These are phyloP conservation scores for Erythrocercus mccallii DNA, from an alignment of 2,113 vertebrate genomes.

Conservation along the genomic window DNA sequence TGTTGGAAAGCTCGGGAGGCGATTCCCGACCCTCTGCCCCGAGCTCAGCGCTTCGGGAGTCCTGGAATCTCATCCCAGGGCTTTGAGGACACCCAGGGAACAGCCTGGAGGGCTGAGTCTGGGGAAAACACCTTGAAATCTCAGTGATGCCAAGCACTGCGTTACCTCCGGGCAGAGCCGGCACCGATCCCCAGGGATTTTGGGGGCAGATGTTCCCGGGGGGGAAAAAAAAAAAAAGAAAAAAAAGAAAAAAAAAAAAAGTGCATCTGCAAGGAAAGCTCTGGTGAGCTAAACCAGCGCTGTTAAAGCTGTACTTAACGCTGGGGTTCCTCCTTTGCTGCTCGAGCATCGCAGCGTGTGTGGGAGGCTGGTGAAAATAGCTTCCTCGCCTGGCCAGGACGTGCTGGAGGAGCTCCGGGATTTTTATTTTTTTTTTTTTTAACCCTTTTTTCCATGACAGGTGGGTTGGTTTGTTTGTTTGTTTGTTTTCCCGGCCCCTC, in stretches of 20 bases:
- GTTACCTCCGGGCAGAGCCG: rapidly evolving
- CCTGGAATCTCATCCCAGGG: not conserved
- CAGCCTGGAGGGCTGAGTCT: rapidly evolving
- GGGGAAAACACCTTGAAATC: not conserved
- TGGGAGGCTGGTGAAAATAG: constrained; percentile 47
- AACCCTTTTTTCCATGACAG: not conserved
- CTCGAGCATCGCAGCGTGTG: not conserved
- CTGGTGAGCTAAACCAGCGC: rapidly evolving
- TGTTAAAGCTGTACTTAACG: not conserved
- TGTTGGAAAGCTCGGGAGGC: not conserved
- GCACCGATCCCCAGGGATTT: not conserved
- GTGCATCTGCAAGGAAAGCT: not conserved
- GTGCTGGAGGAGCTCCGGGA: not conserved
- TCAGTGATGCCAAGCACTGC: not conserved
- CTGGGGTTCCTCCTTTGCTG: not conserved
- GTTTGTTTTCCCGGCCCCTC: not conserved
- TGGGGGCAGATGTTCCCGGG: not conserved
- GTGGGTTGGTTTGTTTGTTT: no score
- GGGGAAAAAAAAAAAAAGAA: no score
- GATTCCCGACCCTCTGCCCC: not conserved
- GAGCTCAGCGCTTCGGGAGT: not conserved
- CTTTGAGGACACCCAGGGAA: not conserved
- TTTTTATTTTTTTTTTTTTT: no score
- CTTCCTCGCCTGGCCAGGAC: not conserved
- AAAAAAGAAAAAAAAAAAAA: not conserved